Evolutionary conservation across 64 coral and sea anemone species (phyloP).

Genomic region (Actinia tenebrosa): DNA sequence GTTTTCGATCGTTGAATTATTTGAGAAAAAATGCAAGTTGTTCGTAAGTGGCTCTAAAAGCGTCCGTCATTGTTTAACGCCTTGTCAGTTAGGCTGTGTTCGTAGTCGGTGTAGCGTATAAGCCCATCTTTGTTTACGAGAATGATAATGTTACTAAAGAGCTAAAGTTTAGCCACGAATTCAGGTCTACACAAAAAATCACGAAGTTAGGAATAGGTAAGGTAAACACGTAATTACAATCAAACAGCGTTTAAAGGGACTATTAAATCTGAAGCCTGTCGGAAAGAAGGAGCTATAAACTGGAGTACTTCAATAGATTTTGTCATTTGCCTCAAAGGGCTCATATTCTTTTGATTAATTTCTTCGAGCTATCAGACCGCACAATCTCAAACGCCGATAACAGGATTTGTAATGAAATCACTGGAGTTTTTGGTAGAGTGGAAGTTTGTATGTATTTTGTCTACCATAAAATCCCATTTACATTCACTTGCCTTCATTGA

Average conservation of each 20-base stretch:
- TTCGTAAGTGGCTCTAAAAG: background rate
- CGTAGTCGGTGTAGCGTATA: background rate
- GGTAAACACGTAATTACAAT: slow-evolving; percentile 12
- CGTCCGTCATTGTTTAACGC: background rate
- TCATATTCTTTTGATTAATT: slow-evolving; percentile 5
- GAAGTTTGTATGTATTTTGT: slow-evolving; percentile 23
- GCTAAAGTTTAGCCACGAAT: background rate
- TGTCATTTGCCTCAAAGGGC: slow-evolving; percentile 14
- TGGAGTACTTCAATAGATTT: slow-evolving; percentile 6
- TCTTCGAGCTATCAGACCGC: slow-evolving; percentile 22
- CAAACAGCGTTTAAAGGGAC: slow-evolving; percentile 5
- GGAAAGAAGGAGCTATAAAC: slow-evolving; percentile 15
- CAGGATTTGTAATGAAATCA: slow-evolving; percentile 30
- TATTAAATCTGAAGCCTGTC: slow-evolving; percentile 15
- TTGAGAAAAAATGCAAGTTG: background rate
- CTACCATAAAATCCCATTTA: background rate
- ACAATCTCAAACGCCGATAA: slow-evolving; percentile 6
- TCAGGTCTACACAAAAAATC: background rate
- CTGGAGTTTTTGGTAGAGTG: slow-evolving; percentile 15
- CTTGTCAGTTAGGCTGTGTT: background rate
- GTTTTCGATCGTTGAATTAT: background rate
- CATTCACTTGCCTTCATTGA: background rate
- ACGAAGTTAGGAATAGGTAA: background rate
- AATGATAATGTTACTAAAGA: background rate
- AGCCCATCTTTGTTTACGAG: background rate